A percentile compares a stretch with the other conserved stretches of the same genome.
Conservation (phyloP, 2,888 invertebrate genomes). For the Epinotia bilunana region DNA sequence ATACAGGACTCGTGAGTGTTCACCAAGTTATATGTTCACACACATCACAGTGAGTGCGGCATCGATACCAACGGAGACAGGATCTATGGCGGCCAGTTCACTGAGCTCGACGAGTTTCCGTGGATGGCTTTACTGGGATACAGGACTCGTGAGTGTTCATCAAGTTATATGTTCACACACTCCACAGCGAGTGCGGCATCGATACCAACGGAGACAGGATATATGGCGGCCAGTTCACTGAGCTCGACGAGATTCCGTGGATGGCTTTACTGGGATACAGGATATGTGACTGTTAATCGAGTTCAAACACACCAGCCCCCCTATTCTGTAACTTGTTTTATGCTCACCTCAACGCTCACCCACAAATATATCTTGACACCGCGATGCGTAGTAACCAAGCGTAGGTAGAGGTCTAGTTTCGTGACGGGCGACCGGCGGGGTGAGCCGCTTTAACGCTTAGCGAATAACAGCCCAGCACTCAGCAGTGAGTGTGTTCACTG, state of each 20-base stretch:
- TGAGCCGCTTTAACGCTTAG: too few species aligned
- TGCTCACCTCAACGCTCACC: too few species aligned
- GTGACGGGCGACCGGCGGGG: too few species aligned
- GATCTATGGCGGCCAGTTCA: slow-evolving; percentile 85
- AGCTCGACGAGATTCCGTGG: slow-evolving; percentile 81
- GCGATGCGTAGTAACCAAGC: too few species aligned
- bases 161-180: background rate
- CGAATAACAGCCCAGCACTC: too few species aligned
- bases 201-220: slow-evolving; percentile 84
- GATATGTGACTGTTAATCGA: slow-evolving; percentile 67
- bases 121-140: slow-evolving; percentile 86
- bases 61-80: slow-evolving; percentile 82
- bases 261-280: slow-evolving; percentile 85
- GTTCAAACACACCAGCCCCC: slow-evolving; percentile 48
- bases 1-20: slow-evolving; percentile 79
- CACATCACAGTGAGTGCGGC: slow-evolving; percentile 76
- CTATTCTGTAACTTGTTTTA: too few species aligned
- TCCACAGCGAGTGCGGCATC: slow-evolving; percentile 77
- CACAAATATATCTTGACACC: too few species aligned
- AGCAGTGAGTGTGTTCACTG: slow-evolving; percentile 83
- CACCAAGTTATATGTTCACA: background rate
- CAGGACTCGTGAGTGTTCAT: slow-evolving; percentile 71
- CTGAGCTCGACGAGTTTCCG: slow-evolving; percentile 86
- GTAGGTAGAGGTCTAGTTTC: too few species aligned
- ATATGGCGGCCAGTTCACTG: slow-evolving; percentile 85